These are phyloP conservation scores for Scolopax bukidnonensis DNA, from an alignment of 2,797 vertebrate genomes.

Conservation along the genomic window DNA sequence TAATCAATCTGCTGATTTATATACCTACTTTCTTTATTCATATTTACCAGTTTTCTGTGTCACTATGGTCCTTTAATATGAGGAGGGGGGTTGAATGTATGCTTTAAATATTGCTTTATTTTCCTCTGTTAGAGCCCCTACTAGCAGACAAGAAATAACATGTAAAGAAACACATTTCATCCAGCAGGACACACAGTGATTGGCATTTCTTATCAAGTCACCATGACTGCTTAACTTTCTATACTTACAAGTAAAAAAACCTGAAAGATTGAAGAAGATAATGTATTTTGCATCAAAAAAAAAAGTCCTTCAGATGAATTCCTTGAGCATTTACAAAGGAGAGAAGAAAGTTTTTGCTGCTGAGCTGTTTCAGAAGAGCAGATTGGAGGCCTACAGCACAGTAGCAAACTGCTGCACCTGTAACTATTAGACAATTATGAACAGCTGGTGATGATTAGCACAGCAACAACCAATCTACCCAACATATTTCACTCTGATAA, in stretches of 20 bases:
- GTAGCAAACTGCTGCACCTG: conserved; percentile 29
- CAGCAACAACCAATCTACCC: background rate
- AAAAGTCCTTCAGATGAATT: background rate
- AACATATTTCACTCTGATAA: background rate
- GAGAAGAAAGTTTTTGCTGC: background rate
- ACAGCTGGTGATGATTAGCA: conserved; percentile 52
- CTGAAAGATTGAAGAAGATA: background rate
- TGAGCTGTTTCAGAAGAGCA: background rate
- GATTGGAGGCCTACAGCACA: conserved; percentile 2
- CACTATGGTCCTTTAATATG: background rate
- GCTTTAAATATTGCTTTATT: background rate
- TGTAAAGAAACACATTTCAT: background rate
- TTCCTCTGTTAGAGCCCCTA: background rate
- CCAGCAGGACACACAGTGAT: background rate
- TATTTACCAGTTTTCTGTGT: background rate
- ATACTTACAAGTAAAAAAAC: background rate
- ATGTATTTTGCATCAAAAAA: background rate
- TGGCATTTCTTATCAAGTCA: background rate
- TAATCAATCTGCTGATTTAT: background rate
- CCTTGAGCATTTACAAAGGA: background rate
- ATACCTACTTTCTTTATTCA: background rate
- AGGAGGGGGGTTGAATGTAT: background rate
- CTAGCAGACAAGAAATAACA: background rate
- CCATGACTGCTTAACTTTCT: background rate
- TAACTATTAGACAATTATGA: background rate